A percentile compares a stretch with the other conserved stretches of the same genome.
Evolutionary conservation across 2,888 invertebrate genomes (phyloP).

Genomic region (Hipparchia semele): DNA sequence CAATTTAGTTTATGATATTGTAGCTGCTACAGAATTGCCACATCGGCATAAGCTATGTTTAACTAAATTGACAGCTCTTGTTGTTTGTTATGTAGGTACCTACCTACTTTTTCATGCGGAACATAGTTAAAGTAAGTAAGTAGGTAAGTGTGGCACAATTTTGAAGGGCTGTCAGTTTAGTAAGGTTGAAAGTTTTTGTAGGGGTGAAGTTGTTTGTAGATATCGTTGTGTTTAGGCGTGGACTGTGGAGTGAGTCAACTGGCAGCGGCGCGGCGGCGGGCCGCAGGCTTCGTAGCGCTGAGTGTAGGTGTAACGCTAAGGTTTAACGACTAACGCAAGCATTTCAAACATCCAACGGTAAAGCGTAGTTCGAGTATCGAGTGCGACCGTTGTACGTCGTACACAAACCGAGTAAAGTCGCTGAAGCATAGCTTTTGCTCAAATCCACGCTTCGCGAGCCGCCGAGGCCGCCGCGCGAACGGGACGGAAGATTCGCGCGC

Average conservation of each 20-base stretch:
- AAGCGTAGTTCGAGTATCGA: conserved; percentile 9
- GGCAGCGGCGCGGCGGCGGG: neutral
- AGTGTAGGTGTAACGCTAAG: conserved; percentile 9
- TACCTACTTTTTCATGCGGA: too few species aligned
- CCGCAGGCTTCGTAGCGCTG: neutral
- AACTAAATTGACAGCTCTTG: too few species aligned
- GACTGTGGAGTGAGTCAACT: neutral
- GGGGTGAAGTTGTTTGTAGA: too few species aligned
- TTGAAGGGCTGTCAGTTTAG: too few species aligned
- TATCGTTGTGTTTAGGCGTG: too few species aligned
- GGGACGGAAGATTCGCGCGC: conserved; percentile 50
- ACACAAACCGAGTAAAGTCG: conserved; percentile 12
- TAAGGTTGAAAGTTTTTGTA: too few species aligned
- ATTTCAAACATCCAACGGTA: conserved; percentile 24
- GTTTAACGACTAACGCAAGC: neutral
- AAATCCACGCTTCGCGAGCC: conserved; percentile 13
- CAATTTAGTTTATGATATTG: too few species aligned
- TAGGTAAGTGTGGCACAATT: too few species aligned
- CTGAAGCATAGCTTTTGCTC: conserved; percentile 15
- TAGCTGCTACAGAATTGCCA: too few species aligned
- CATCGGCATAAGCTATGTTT: too few species aligned
- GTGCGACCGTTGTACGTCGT: neutral
- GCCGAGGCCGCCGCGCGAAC: conserved; percentile 26
- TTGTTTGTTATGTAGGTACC: too few species aligned
- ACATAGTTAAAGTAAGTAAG: too few species aligned